Evolutionary conservation across 2,797 vertebrate genomes (phyloP).

Genomic region (Fistularia tabacaria): DNA sequence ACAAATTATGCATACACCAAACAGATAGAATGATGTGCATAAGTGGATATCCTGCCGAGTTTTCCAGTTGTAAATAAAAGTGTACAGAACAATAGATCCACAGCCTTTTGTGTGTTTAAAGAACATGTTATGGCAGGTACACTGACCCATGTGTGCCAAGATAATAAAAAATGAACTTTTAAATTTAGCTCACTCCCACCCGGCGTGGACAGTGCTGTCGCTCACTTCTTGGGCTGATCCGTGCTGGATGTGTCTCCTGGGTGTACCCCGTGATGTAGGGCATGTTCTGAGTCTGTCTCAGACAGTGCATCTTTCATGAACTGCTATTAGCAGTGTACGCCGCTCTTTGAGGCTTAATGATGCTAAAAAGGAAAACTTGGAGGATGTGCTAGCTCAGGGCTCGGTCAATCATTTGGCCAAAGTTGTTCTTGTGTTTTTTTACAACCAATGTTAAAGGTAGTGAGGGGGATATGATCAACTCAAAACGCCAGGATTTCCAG

Average conservation of each 20-base stretch:
- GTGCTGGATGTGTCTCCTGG: constrained; percentile 28
- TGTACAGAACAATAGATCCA: constrained; percentile 72
- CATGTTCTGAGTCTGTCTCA: constrained; percentile 53
- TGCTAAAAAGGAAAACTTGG: constrained; percentile 35
- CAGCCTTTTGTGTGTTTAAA: constrained; percentile 44
- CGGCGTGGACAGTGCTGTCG: constrained; percentile 26
- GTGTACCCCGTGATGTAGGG: constrained; percentile 28
- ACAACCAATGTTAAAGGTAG: too few species aligned
- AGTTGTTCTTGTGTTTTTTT: background rate
- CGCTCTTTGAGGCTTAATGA: constrained; percentile 46
- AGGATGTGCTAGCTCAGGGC: constrained; percentile 32
- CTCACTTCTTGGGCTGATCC: constrained; percentile 33
- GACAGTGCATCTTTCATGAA: constrained; percentile 65
- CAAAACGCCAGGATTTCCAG: too few species aligned
- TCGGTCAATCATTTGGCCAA: constrained; percentile 33
- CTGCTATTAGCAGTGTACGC: constrained; percentile 44
- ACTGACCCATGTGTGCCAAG: background rate
- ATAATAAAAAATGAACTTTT: constrained; percentile 15
- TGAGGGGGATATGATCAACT: too few species aligned
- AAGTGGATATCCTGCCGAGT: constrained; percentile 81
- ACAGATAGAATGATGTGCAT: constrained; percentile 75
- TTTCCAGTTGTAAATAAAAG: constrained; percentile 99
- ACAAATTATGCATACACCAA: constrained; percentile 82
- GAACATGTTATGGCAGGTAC: constrained; percentile 8
- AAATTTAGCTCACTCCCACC: constrained; percentile 38